Evolutionary conservation across 1,140 invertebrate genomes (phyloP), one percentile per base, ranked within the genome.

Genomic region (Berghia stephanieae): DNA sequence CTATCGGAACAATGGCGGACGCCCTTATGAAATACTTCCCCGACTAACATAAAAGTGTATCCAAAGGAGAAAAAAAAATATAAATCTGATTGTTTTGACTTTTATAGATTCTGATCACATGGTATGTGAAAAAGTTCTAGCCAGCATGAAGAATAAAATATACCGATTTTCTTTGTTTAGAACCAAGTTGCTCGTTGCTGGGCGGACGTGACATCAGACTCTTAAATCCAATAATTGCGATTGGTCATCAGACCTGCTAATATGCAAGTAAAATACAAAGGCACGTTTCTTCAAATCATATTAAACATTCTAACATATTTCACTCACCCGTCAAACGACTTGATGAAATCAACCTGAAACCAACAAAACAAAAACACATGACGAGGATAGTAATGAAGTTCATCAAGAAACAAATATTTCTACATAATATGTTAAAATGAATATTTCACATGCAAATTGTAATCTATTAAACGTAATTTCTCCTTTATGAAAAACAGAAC

Each of bases 301-400:
- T 16, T 5, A 38, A 66, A 40, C n/a, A n/a, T 6, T 46, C n/a
- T 0, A 6, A 24, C 31, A 1, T 42, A 24, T 38, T 31, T n/a
- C 21, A 81, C 81, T 70, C 73, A 84, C 83, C 82, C 79, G 40
- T 84, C 83, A n/a, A 84, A 75, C n/a, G 82, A 81, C 60, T 79
- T 81, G 16, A 78, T 43, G 24, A 77, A 66, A 52, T 84, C 83
- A 75, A 81, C 77, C 78, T 84, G 75, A 36, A 78, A 77, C n/a
- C 55, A 40, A 55, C 40, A 69, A 31, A 38, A 74, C 57, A 69
- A 42, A 27, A 42, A 24, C 52, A 70, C 68, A 43, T 70, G 27
- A 70, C 24, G 40, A 24, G 5, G 3, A 6, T 40, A 5, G 31
- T 34, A 16, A 42, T 3, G n/a, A 18, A 24, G 10, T 3, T 8